A percentile compares a stretch with the other conserved stretches of the same genome.
phyloP scores from a whole-genome alignment of 2,797 vertebrate species.

The Sphenopsis melanotis region DNA sequence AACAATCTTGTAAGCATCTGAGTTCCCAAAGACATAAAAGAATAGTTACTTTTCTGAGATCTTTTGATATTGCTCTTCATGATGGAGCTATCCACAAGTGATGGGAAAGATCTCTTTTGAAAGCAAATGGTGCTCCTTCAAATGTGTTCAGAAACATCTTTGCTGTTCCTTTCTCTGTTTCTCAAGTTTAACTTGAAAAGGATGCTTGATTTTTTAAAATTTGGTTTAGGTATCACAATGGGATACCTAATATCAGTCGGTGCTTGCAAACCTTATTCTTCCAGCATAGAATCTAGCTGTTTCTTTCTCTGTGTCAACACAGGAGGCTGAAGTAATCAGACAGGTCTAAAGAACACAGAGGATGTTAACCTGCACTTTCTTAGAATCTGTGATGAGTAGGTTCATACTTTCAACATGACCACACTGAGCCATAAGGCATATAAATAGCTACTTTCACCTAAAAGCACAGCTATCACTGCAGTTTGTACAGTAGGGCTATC shows the following conservation, averaged over 20 bases:
- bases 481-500: background rate
- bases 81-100: constrained; percentile 72
- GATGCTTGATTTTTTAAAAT: constrained; percentile 71
- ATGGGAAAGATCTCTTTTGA: constrained; percentile 81
- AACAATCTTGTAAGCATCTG: constrained; percentile 77
- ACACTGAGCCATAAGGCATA: background rate
- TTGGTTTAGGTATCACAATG: constrained; percentile 70
- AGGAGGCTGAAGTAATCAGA: constrained; percentile 66
- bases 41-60: constrained; percentile 74
- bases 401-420: constrained; percentile 41
- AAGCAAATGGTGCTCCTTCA: constrained; percentile 79
- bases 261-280: constrained; percentile 59
- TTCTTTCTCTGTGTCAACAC: constrained; percentile 68
- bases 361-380: constrained; percentile 18
- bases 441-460: constrained; percentile 47
- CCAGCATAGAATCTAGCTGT: constrained; percentile 57
- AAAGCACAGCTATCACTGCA: constrained; percentile 37
- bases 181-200: constrained; percentile 76
- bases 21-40: constrained; percentile 78
- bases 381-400: constrained; percentile 36
- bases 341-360: background rate
- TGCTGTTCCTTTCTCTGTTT: constrained; percentile 72
- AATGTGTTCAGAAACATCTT: constrained; percentile 75
- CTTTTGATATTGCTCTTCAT: constrained; percentile 78
- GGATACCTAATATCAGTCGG: constrained; percentile 60